Conservation (phyloP, 2,888 invertebrate species). For the Odontomyia ornata region DNA sequence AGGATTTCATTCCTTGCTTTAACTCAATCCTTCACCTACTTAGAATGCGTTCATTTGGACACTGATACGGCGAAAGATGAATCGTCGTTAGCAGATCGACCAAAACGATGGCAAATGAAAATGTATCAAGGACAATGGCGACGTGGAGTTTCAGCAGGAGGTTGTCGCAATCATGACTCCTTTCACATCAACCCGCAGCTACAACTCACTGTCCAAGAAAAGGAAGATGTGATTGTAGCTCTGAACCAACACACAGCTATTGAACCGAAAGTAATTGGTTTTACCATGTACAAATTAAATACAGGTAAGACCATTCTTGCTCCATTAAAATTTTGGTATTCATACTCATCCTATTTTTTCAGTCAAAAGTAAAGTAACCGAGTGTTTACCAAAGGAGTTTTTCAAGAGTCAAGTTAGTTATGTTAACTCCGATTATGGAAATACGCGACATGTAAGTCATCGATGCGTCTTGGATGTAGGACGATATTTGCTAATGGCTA, state of each 20-base stretch:
- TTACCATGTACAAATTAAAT: constrained; percentile 76
- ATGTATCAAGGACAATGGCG: constrained; percentile 89
- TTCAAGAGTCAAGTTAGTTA: constrained; percentile 88
- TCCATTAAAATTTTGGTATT: background rate
- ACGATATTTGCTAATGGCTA: constrained; percentile 85
- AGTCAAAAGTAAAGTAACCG: constrained; percentile 70
- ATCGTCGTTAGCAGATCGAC: constrained; percentile 77
- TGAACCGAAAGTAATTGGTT: constrained; percentile 93
- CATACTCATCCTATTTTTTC: background rate
- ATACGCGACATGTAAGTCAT: constrained; percentile 86
- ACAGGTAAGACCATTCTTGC: constrained; percentile 50
- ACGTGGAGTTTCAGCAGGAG: constrained; percentile 87
- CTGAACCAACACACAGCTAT: constrained; percentile 90
- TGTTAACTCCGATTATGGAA: constrained; percentile 90
- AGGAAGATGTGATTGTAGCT: constrained; percentile 84
- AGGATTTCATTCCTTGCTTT: constrained; percentile 87
- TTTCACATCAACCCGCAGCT: constrained; percentile 94
- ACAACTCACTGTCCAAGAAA: constrained; percentile 79
- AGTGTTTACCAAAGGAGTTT: constrained; percentile 80
- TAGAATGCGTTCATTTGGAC: constrained; percentile 88
- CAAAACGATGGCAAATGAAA: constrained; percentile 84
- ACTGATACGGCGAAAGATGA: constrained; percentile 88
- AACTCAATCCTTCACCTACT: constrained; percentile 79
- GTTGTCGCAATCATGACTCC: constrained; percentile 89
- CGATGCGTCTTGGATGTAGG: constrained; percentile 83